phyloP scores from a whole-genome alignment of 37 sponge, comb jelly and placozoan species.

The Aphrocallistes beatrix region DNA sequence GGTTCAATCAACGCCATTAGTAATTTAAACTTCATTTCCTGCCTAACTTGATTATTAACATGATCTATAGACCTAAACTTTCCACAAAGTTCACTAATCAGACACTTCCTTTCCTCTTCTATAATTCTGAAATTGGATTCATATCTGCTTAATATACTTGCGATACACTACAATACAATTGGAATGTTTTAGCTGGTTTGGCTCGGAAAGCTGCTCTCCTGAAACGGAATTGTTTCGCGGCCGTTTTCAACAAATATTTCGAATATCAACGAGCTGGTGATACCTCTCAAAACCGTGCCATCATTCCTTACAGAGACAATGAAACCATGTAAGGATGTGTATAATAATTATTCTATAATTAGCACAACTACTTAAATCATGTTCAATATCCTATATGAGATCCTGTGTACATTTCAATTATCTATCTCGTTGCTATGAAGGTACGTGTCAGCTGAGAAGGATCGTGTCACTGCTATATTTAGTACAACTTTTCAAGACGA shows the following conservation, averaged over 20 bases:
- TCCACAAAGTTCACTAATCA: too few relatives aligned
- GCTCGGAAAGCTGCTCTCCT: slow-evolving; percentile 65
- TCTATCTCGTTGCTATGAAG: neutral
- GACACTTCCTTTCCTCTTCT: neutral
- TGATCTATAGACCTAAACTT: too few relatives aligned
- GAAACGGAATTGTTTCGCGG: slow-evolving; percentile 93
- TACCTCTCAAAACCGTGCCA: slow-evolving; percentile 44
- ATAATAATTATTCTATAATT: neutral
- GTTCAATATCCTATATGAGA: too few relatives aligned
- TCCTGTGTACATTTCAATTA: too few relatives aligned
- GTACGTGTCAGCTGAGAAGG: slow-evolving; percentile 87
- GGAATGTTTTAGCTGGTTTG: slow-evolving; percentile 29
- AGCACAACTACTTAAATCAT: too few relatives aligned
- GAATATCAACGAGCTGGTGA: slow-evolving; percentile 58
- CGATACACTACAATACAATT: too few relatives aligned
- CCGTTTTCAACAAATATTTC: slow-evolving; percentile 92
- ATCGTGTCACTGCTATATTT: slow-evolving; percentile 93
- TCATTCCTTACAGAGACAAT: slow-evolving; percentile 86
- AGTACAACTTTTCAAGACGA: slow-evolving; percentile 90
- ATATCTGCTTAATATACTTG: too few relatives aligned
- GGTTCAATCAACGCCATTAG: too few relatives aligned
- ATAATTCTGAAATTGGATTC: too few relatives aligned
- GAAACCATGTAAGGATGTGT: slow-evolving; percentile 73
- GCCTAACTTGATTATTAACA: too few relatives aligned
- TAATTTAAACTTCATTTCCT: too few relatives aligned